Evolutionary conservation across 1,140 invertebrate species (phyloP).

Genomic region (Babylonia areolata): DNA sequence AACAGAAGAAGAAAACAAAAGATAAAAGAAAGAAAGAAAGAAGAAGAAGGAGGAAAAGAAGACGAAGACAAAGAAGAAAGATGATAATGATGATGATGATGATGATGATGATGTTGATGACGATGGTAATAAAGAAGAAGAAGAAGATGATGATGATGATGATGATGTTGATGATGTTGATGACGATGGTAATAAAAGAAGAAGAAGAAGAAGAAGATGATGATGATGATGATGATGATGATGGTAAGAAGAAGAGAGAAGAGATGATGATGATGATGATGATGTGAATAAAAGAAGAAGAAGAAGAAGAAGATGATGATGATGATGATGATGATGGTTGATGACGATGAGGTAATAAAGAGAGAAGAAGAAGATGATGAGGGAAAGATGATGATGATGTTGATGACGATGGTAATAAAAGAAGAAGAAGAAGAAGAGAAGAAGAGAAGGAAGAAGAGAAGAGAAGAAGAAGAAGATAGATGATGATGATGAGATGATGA

Average conservation of each 20-base stretch:
- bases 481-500: too few relatives aligned
- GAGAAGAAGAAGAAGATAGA: too few relatives aligned
- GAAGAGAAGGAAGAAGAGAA: too few relatives aligned
- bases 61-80: too few relatives aligned
- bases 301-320: not conserved
- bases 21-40: too few relatives aligned
- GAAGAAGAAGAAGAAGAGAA: too few relatives aligned
- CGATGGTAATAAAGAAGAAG: not conserved
- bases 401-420: too few relatives aligned
- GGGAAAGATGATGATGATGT: too few relatives aligned
- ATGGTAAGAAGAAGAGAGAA: not conserved
- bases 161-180: not conserved
- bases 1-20: too few relatives aligned
- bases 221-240: slow-evolving; percentile 8
- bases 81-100: not conserved
- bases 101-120: not conserved
- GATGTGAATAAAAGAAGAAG: not conserved
- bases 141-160: not conserved
- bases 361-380: too few relatives aligned
- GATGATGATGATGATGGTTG: not conserved
- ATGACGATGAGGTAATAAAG: not conserved
- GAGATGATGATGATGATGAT: not conserved
- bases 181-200: not conserved
- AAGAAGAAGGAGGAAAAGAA: too few relatives aligned
- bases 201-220: not conserved